Conservation (phyloP, 1,140 invertebrate genomes). For the Anagrus nilaparvatae region DNA sequence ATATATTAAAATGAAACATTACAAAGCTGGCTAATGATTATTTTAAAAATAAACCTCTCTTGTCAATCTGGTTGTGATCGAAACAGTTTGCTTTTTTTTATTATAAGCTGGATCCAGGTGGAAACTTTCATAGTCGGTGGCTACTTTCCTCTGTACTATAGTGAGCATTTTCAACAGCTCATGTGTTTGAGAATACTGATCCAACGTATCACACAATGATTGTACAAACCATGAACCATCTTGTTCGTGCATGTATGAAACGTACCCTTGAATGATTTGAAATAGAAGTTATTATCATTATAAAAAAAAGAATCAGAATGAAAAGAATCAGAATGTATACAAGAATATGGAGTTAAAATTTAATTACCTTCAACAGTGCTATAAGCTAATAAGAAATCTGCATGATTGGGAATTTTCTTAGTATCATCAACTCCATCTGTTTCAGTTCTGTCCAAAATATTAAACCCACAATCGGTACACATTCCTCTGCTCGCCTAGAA, state of each 20-base stretch:
- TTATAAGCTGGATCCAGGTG: constrained; percentile 41
- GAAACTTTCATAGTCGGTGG: constrained; percentile 48
- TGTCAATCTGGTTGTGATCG: constrained; percentile 55
- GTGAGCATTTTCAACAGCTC: constrained; percentile 58
- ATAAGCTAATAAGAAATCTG: constrained; percentile 62
- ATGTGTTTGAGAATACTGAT: constrained; percentile 34
- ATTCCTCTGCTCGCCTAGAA: constrained; percentile 51
- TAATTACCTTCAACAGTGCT: constrained; percentile 60
- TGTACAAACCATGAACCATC: constrained; percentile 65
- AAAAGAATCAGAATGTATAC: no score
- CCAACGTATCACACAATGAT: constrained; percentile 48
- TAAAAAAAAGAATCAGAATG: no score
- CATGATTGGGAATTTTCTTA: constrained; percentile 58
- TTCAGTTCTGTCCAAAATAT: constrained; percentile 15
- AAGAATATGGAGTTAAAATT: no score
- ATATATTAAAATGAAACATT: no score
- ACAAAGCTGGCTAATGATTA: no score
- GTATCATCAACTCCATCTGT: constrained; percentile 28
- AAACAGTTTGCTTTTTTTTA: constrained; percentile 59
- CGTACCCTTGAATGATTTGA: no score
- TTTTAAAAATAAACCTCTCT: constrained; percentile 50
- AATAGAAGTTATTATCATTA: no score
- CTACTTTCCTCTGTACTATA: constrained; percentile 50
- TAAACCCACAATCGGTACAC: constrained; percentile 39
- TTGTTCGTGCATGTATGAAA: no score